A percentile compares a stretch with the other conserved stretches of the same genome.
Evolutionary conservation across 2,888 invertebrate species (phyloP).

Genomic region (Odontothrips loti): DNA sequence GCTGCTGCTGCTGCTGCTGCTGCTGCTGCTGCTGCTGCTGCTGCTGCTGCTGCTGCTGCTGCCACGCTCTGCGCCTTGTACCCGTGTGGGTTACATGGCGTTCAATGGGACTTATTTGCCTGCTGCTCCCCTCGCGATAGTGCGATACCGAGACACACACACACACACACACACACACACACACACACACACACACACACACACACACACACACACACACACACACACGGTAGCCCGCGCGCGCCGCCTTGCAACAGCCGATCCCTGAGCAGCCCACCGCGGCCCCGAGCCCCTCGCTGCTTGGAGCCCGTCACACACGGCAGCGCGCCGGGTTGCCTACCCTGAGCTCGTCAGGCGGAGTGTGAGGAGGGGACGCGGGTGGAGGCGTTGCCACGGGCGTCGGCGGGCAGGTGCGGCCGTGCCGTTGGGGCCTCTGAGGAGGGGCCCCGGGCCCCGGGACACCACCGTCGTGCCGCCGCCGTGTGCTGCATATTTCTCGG

Average conservation of each 20-base stretch:
- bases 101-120: conserved; percentile 15
- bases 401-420: not conserved
- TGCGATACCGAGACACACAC: not conserved
- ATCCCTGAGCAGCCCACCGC: too few relatives aligned
- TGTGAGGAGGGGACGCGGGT: not conserved
- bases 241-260: too few relatives aligned
- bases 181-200: not conserved
- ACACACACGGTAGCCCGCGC: too few relatives aligned
- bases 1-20: not conserved
- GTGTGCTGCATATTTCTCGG: not conserved
- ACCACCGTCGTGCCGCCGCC: not conserved
- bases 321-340: not conserved
- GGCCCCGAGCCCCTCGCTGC: too few relatives aligned
- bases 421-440: not conserved
- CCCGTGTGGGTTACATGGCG: too few relatives aligned
- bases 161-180: too few relatives aligned
- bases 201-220: too few relatives aligned
- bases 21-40: not conserved
- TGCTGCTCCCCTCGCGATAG: not conserved
- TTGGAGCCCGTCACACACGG: not conserved
- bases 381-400: not conserved
- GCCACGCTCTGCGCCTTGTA: not conserved
- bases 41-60: not conserved
- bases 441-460: not conserved
- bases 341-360: not conserved